Percentiles rank a stretch among this genome's conserved stretches.
These are phyloP conservation scores for Zingel zingel DNA, from an alignment of 2,113 vertebrate species.

Conservation along the genomic window DNA sequence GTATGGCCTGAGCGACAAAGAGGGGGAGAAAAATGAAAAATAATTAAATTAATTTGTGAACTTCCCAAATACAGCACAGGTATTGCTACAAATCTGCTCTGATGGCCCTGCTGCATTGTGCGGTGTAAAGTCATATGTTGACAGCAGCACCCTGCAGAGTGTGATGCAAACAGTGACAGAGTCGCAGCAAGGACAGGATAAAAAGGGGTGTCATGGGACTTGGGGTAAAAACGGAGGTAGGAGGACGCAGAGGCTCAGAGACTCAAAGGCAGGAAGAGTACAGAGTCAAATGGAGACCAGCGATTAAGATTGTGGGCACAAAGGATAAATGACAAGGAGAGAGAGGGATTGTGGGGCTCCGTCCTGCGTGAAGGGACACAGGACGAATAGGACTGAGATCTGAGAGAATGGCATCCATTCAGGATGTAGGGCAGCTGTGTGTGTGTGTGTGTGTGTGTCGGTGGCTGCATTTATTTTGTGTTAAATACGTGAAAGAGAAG, in stretches of 20 bases:
- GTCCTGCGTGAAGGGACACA: constrained; percentile 33
- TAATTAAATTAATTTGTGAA: constrained; percentile 2
- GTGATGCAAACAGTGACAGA: constrained; percentile 73
- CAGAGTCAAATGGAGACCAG: constrained; percentile 76
- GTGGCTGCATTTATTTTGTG: constrained; percentile 22
- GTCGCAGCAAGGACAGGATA: constrained; percentile 78
- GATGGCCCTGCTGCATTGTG: background rate
- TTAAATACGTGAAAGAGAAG: constrained; percentile 48
- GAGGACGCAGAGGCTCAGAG: constrained; percentile 62
- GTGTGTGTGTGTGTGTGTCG: constrained; percentile 9
- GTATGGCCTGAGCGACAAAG: constrained; percentile 83
- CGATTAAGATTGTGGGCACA: constrained; percentile 66
- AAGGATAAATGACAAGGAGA: constrained; percentile 69
- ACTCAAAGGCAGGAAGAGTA: constrained; percentile 72
- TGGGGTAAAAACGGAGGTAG: constrained; percentile 45
- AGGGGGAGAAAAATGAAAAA: constrained; percentile 11
- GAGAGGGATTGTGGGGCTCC: constrained; percentile 49
- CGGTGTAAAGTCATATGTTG: constrained; percentile 48
- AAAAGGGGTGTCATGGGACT: constrained; percentile 71
- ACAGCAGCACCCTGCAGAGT: constrained; percentile 52
- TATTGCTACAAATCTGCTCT: constrained; percentile 25
- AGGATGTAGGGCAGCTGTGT: constrained; percentile 58
- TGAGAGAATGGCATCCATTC: constrained; percentile 50
- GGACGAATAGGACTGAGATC: constrained; percentile 45
- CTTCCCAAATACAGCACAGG: constrained; percentile 25